Base-by-base conservation (phyloP, 2,888 invertebrate genomes). In the Mesorhabditis sp. region DNA sequence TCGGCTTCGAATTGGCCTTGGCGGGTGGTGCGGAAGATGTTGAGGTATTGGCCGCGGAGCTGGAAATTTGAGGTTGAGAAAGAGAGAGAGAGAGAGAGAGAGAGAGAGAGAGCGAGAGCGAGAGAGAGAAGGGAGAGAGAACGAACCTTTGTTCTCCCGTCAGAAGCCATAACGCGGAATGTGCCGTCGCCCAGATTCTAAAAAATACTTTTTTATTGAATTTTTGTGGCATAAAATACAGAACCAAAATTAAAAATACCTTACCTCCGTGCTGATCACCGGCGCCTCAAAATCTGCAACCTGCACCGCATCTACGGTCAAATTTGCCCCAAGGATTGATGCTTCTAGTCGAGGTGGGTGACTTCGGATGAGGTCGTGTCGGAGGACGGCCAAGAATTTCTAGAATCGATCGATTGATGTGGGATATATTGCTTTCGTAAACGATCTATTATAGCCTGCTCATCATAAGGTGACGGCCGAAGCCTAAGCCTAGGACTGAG, bases 131-230 rank as follows among this genome's bases (percentile, higher is more conserved):
- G 28, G 28, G 28, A 28, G 28, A 28, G 28, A 28, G 58, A 10
- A n/a, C 58, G 1, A 10, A 50, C 58, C n/a, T 50, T 50, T 50
- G 58, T 2, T n/a, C 2, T n/a, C 7, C 58, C 58, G n/a, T n/a
- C 58, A n/a, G 2, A 0, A 10, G 58, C n/a, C 2, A 2, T 10
- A 1, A 50, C n/a, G 58, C 58, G 58, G n/a, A 50, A 50, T 2
- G n/a, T n/a, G 58, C 58, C 58, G 58, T 50, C 58, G 58, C 10
- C 58, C 10, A 50, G 58, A 50, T n/a, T n/a, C 58, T 50, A 50
- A 50, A 50, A 50, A 50, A n/a, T 50, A 10, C 10, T 2, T 50
- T 50, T 50, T 50, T 2, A 50, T 10, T n/a, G 7, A 50, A 13
- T 50, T 50, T 50, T 50, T n/a, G 2, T 50, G 1, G 28, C 28